Base-by-base conservation (phyloP, 1,140 invertebrate genomes). In the Tetramorium simillimum region DNA sequence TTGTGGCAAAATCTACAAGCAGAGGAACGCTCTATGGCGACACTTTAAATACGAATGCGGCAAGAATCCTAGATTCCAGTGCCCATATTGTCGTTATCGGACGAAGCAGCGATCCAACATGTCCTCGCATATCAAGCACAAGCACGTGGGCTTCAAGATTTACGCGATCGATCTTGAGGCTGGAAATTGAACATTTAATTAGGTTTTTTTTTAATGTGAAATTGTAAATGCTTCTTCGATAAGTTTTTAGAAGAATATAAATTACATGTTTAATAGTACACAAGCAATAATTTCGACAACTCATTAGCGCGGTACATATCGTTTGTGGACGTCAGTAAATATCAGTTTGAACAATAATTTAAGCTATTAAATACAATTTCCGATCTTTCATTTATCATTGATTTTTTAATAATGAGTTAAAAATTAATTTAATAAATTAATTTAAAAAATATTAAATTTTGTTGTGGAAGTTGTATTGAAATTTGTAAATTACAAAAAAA, bases 21-120 rank as follows among this genome's bases (percentile, higher is more conserved):
- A 96, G 85, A 95, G 95, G 81, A 94, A 93, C 46, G 95, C 90
- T 40, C 87, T 95, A 0, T 92, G 90, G 89, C 91, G 89, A 28
- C 96, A 97, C 88, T 88, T 95, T 51, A 94, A 95, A 51, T 96
- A 95, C 91, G 96, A 96, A 88, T 96, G 96, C 86, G 96, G 96
- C 49, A 95, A 96, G 75, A 94, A 95, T 90, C 96, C 96, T 0
- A 95, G 95, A n/a, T 96, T 96, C 81, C 93, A 96, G 86, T 97
- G 97, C 91, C 94, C 94, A 18, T 94, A 96, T 87, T 97, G 96
- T 73, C 91, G 95, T 12, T 96, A 96, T 82, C 93, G 95, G 51
- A 95, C 95, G 12, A 96, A 96, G 78, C 95, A 96, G 60, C 96
- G 96, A 46, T 95, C 94, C n/a, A 96, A 96, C 87, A 95, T 96